phyloP scores from a whole-genome alignment of 1,140 invertebrate genomes.

The Trichomalopsis sarcophagae region DNA sequence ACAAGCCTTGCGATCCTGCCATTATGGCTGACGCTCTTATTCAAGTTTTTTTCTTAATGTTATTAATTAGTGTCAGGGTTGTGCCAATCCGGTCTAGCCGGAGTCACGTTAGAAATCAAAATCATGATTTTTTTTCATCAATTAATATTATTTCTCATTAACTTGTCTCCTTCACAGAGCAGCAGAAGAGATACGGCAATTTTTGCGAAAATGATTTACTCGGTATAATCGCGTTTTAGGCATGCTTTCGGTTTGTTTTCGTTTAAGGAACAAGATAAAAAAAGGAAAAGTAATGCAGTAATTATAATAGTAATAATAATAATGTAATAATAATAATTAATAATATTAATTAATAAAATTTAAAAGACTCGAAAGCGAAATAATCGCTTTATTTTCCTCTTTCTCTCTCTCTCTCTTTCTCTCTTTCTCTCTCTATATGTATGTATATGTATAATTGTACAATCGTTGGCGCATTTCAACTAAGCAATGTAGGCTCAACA shows the following conservation, averaged over 20 bases:
- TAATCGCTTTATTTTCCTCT: slow-evolving; percentile 20
- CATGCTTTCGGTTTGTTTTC: slow-evolving; percentile 11
- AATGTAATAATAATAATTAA: slow-evolving; percentile 32
- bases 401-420: slow-evolving; percentile 20
- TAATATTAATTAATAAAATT: slow-evolving; percentile 36
- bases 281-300: slow-evolving; percentile 21
- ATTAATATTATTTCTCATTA: slow-evolving; percentile 14
- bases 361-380: slow-evolving; percentile 46
- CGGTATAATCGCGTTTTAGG: slow-evolving; percentile 40
- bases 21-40: slow-evolving; percentile 52
- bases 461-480: slow-evolving; percentile 50
- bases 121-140: slow-evolving; percentile 48
- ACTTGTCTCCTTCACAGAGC: slow-evolving; percentile 27
- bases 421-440: slow-evolving; percentile 29
- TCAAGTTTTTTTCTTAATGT: slow-evolving; percentile 11
- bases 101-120: slow-evolving; percentile 50
- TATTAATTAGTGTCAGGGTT: slow-evolving; percentile 38
- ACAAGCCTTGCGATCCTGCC: slow-evolving; percentile 63
- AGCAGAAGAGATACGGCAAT: slow-evolving; percentile 33
- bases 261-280: slow-evolving; percentile 36
- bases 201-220: slow-evolving; percentile 28
- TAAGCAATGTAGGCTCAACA: slow-evolving; percentile 52
- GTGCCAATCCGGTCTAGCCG: slow-evolving; percentile 42
- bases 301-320: slow-evolving; percentile 33
- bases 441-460: slow-evolving; percentile 54